Evolutionary conservation across 2,888 invertebrate species (phyloP).

Genomic region (Dysmachus trigonus): DNA sequence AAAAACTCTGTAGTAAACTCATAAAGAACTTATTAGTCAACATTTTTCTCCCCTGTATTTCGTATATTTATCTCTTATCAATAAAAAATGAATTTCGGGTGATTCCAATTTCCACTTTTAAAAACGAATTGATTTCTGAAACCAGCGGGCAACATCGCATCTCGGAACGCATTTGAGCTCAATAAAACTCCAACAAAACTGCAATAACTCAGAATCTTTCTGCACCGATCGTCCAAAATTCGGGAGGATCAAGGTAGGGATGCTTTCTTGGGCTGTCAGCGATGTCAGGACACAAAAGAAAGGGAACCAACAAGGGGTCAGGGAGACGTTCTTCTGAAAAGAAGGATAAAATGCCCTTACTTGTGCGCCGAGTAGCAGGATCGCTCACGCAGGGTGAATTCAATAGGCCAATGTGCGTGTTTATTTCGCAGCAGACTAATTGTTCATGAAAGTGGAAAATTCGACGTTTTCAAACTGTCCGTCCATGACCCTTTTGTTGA

Average conservation of each 20-base stretch:
- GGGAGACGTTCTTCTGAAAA: background rate
- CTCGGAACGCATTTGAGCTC: background rate
- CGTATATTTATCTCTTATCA: no score
- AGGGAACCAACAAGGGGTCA: background rate
- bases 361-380: background rate
- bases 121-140: background rate
- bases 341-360: background rate
- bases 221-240: background rate
- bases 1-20: no score
- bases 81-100: no score
- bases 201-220: background rate
- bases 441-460: conserved; percentile 33
- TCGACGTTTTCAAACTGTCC: conserved; percentile 19
- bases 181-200: background rate
- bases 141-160: background rate
- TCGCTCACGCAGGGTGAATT: conserved; percentile 1
- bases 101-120: background rate
- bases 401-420: conserved; percentile 21
- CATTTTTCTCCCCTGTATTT: no score
- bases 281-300: background rate
- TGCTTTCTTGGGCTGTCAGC: background rate
- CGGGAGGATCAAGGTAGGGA: background rate
- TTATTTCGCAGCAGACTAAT: conserved; percentile 11
- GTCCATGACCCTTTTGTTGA: background rate
- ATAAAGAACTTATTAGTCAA: no score